Percentiles rank a stretch among this genome's conserved stretches.
Evolutionary conservation across 1,140 invertebrate genomes (phyloP).

Genomic region (Augochlora pura): DNA sequence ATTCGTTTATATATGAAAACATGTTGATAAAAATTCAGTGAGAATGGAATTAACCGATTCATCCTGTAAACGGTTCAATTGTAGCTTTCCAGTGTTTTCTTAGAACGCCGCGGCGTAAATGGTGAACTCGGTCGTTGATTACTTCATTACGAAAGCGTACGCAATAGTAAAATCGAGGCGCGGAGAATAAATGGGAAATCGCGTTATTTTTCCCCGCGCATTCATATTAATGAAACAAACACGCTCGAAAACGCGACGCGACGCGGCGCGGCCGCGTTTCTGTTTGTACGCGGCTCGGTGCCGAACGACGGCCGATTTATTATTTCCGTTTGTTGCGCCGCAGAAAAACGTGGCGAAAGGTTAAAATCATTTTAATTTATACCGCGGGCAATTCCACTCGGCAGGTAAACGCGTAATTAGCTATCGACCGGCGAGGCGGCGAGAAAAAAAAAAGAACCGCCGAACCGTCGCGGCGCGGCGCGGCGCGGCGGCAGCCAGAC

Average conservation of each 20-base stretch:
- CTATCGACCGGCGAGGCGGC: conserved; percentile 29
- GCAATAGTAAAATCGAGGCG: not conserved
- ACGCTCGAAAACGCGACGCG: not conserved
- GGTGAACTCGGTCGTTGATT: not conserved
- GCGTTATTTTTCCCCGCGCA: not conserved
- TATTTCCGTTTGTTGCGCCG: conserved; percentile 49
- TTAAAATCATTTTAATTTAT: conserved; percentile 60
- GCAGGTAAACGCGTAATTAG: conserved; percentile 59
- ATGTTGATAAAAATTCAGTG: no score
- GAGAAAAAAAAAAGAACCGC: not conserved
- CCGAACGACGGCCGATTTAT: conserved; percentile 22
- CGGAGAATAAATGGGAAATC: not conserved
- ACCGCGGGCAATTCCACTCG: conserved; percentile 42
- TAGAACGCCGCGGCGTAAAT: not conserved
- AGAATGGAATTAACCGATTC: no score
- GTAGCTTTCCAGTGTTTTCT: no score
- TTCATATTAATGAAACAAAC: conserved; percentile 1
- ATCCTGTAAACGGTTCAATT: no score
- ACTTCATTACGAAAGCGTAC: not conserved
- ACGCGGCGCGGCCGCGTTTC: not conserved
- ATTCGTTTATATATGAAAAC: no score
- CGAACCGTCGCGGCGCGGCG: no score
- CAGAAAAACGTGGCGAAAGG: conserved; percentile 43
- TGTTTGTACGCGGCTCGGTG: not conserved
- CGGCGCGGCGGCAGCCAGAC: not conserved